Conservation (phyloP, 2,888 invertebrate genomes). For the Homarus gammarus region DNA sequence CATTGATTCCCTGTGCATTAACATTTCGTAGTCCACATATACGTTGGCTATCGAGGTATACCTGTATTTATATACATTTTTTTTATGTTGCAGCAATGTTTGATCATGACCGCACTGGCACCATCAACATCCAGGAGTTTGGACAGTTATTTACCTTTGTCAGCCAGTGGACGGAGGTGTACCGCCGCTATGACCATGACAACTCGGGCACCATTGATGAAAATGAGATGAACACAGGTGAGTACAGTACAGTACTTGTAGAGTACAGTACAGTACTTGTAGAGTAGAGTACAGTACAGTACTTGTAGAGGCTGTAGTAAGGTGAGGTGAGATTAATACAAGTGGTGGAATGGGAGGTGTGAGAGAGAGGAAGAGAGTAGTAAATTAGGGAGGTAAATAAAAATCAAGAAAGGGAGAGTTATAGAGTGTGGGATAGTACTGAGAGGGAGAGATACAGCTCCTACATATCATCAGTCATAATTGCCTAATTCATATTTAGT, state of each 20-base stretch:
- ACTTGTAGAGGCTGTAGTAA: too few species aligned
- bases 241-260: too few species aligned
- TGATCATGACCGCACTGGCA: constrained; percentile 90
- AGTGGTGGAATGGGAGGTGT: not conserved
- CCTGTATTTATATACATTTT: not conserved
- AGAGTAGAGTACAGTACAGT: too few species aligned
- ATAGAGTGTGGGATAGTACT: too few species aligned
- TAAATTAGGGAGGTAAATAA: not conserved
- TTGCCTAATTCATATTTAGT: too few species aligned
- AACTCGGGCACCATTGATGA: constrained; percentile 91
- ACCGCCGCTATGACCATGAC: constrained; percentile 91
- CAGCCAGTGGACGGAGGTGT: constrained; percentile 90
- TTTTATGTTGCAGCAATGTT: constrained; percentile 86
- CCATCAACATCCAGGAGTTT: constrained; percentile 90
- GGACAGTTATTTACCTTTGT: constrained; percentile 92
- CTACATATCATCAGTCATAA: too few species aligned
- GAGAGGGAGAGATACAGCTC: too few species aligned
- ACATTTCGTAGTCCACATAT: too few species aligned
- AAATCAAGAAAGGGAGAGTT: too few species aligned
- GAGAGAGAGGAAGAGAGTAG: not conserved
- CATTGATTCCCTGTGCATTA: not conserved
- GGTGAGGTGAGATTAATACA: not conserved
- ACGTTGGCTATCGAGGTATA: too few species aligned
- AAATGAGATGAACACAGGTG: constrained; percentile 87
- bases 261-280: too few species aligned